Evolutionary conservation across 2,888 invertebrate genomes (phyloP), one percentile per base, ranked within the genome.

Genomic region (Nomada fucata): DNA sequence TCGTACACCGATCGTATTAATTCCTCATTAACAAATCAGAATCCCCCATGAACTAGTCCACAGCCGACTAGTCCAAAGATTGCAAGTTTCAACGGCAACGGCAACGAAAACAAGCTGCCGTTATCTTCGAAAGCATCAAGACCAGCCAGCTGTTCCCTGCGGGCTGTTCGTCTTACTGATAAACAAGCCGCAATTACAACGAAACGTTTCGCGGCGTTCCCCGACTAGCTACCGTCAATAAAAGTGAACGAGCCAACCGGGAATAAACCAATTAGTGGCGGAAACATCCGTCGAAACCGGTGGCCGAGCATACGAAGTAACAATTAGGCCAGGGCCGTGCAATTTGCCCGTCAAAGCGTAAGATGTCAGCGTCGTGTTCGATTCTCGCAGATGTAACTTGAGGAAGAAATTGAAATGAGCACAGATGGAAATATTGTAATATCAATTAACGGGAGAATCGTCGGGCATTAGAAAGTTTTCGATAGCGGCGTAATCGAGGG

Each of bases 111-210:
- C 55, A 36, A 61, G 61, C 29, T 5, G 11, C 47, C 23, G 18
- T 50, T 67, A 55, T 61, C n/a, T 18, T 47, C 60, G 18, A 44
- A 67, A 67, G 61, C 55, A 78, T 55, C 52, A 4, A 50, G 11
- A 10, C 7, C 18, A 18, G 47, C 67, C 77, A 59, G 36, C 44
- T 64, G 36, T 70, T 69, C 29, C 11, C 23, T 4, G 23, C 23
- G 18, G 52, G 26, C 42, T 64, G 44, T 53, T 70, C 70, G n/a
- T 70, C 57, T 65, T 52, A 2, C 47, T 78, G 65, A 77, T 77
- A 78, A 79, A 70, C 78, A 79, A 65, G 44, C 15, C 23, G 47
- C 59, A 77, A 77, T 79, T 78, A 65, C 59, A 77, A 53, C 57
- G 44, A 64, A 26, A 29, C 20, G 26, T 50, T 55, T 50, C 57